Evolutionary conservation across 2,888 invertebrate genomes (phyloP), one percentile per base, ranked within the genome.

Genomic region (Dione vanillae): DNA sequence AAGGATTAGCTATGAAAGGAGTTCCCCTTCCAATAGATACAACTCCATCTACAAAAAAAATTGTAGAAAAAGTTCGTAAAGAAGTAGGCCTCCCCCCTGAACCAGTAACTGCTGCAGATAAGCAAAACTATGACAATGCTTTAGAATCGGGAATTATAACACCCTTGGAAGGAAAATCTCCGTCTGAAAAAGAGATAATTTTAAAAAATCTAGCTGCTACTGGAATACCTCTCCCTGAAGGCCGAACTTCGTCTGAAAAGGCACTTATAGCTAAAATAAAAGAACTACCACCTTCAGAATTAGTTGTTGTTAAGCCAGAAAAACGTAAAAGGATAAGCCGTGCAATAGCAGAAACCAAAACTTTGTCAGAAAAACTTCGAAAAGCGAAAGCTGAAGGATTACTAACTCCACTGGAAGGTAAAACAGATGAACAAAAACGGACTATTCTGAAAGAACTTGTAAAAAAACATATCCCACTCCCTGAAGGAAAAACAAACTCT

Each of bases 401-500:
- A 1, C 6, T 81, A 6, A 79, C 75, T 12, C 76, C 78, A 6
- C 49, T 78, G 8, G 70, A 73, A 70, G 77, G 74, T 16, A 80
- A 78, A 65, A 67, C 76, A 9, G 65, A 69, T 12, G 69, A 78
- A 35, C 78, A 83, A 69, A 83, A 81, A 64, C 81, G 82, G 62
- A 72, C 69, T 58, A 66, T 71, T n/a, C 16, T 76, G n/a, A 77
- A 47, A 72, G 79, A 75, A 0, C 69, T 83, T 54, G 82, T 77
- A 5, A 76, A 67, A 61, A 74, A 77, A 16, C 83, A 83, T 0
- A 20, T 82, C 1, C 79, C 79, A 0, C 71, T 85, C 2, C 83
- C 84, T 2, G 80, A 81, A 59, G 82, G 69, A 0, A 80, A 81
- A 77, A 82, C 83, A 2, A 19, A 76, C 0, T 85, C 84, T 0